Percentiles rank a stretch among this genome's conserved stretches.
Evolutionary conservation across 2,888 invertebrate species (phyloP).

Genomic region (Ganaspis brasiliensis): DNA sequence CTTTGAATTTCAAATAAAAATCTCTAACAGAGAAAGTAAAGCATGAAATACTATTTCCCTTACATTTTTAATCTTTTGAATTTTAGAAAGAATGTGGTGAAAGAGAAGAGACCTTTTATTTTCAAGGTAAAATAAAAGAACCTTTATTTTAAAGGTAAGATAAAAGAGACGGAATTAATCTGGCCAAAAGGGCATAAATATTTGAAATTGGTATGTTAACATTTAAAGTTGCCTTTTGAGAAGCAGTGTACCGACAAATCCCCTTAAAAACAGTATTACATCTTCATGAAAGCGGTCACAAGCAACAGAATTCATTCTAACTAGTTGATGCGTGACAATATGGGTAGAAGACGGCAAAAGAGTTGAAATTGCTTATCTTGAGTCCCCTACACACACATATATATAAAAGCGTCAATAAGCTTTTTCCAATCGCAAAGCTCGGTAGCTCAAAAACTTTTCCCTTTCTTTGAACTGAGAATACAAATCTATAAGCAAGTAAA

Average conservation of each 20-base stretch:
- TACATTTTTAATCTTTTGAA: not conserved
- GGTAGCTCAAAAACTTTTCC: conserved; percentile 30
- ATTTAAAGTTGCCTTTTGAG: not conserved
- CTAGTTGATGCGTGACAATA: not conserved
- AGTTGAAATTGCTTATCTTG: conserved; percentile 30
- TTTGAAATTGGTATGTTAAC: not conserved
- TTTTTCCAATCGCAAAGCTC: not conserved
- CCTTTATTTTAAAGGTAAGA: not conserved
- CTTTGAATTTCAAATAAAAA: not conserved
- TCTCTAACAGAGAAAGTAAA: not conserved
- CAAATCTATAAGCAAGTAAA: conserved; percentile 19
- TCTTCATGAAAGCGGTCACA: conserved; percentile 23
- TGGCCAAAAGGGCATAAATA: not conserved
- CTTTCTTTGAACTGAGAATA: not conserved
- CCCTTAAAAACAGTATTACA: not conserved
- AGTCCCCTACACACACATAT: not conserved
- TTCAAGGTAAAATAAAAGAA: too few species aligned
- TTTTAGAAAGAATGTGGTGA: not conserved
- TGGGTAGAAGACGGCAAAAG: conserved; percentile 13
- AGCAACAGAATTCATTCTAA: conserved; percentile 17
- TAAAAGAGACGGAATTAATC: not conserved
- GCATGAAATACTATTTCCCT: not conserved
- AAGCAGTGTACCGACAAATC: not conserved
- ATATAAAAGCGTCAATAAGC: conserved; percentile 11
- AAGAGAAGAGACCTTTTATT: not conserved